A percentile compares a stretch with the other conserved stretches of the same genome.
phyloP scores from a whole-genome alignment of 1,140 invertebrate genomes.

The Magallana gigas region DNA sequence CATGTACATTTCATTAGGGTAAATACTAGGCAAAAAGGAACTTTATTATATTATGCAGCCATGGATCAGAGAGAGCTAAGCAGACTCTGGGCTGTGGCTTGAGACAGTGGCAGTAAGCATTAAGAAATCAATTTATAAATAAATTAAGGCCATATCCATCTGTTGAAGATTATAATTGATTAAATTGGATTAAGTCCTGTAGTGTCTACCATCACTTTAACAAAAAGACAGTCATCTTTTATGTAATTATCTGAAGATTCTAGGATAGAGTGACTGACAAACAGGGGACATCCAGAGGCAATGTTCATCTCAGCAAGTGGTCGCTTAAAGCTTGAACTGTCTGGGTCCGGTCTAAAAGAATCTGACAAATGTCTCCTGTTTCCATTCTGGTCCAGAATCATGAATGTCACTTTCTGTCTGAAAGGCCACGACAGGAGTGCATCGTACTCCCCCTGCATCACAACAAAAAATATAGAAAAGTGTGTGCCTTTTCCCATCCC shows the following conservation, averaged over 20 bases:
- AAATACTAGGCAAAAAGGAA: too few species aligned
- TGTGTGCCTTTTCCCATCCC: constrained; percentile 80
- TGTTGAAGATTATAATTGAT: background rate
- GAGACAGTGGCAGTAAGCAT: too few species aligned
- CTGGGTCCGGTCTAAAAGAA: constrained; percentile 75
- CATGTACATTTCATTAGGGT: too few species aligned
- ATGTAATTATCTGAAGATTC: constrained; percentile 62
- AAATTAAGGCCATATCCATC: too few species aligned
- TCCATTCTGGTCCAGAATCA: constrained; percentile 75
- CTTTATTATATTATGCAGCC: too few species aligned
- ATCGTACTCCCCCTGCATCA: constrained; percentile 77
- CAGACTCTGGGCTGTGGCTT: too few species aligned
- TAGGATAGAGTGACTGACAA: constrained; percentile 64
- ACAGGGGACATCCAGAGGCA: constrained; percentile 77
- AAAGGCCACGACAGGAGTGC: constrained; percentile 76
- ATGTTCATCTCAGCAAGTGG: constrained; percentile 78
- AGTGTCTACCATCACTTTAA: constrained; percentile 69
- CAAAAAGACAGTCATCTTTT: constrained; percentile 72
- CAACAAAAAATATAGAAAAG: constrained; percentile 77
- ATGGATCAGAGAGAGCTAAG: too few species aligned
- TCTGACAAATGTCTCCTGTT: constrained; percentile 74
- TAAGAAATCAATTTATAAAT: too few species aligned
- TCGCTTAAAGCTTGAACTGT: constrained; percentile 73
- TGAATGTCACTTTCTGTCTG: constrained; percentile 74
- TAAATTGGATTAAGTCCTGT: constrained; percentile 32